Evolutionary conservation across 2,797 vertebrate genomes (phyloP).

Genomic region (Chaetophractus vellerosus): DNA sequence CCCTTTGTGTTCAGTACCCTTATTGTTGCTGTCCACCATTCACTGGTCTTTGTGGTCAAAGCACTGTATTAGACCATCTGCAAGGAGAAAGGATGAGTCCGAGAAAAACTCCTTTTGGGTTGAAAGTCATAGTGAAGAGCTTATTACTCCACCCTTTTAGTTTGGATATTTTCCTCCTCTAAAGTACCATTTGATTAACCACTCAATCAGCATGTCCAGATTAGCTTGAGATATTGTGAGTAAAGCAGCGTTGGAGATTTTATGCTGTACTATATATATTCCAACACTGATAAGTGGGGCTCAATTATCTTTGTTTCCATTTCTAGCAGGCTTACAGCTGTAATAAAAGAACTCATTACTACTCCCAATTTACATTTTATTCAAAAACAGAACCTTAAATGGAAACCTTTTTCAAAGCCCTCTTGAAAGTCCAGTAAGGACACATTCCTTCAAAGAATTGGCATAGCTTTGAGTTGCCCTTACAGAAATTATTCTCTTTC

Average conservation of each 20-base stretch:
- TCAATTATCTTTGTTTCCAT: background rate
- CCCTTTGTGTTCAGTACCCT: background rate
- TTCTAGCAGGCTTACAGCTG: conserved; percentile 18
- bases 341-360: background rate
- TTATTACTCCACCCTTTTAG: background rate
- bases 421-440: background rate
- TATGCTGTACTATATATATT: conserved; percentile 29
- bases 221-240: conserved; percentile 19
- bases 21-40: background rate
- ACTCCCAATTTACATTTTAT: background rate
- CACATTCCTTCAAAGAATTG: background rate
- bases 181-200: conserved; percentile 10
- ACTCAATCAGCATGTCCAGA: background rate
- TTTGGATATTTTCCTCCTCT: background rate
- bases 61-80: background rate
- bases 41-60: background rate
- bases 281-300: background rate
- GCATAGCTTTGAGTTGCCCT: background rate
- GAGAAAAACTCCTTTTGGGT: background rate
- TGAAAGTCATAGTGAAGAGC: background rate
- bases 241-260: conserved; percentile 50
- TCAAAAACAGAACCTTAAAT: conserved; percentile 38
- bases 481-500: conserved; percentile 45
- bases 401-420: background rate
- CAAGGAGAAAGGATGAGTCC: background rate